Evolutionary conservation across 2,113 vertebrate species (phyloP), one percentile per base, ranked within the genome.

Genomic region (Dicaeum eximium): DNA sequence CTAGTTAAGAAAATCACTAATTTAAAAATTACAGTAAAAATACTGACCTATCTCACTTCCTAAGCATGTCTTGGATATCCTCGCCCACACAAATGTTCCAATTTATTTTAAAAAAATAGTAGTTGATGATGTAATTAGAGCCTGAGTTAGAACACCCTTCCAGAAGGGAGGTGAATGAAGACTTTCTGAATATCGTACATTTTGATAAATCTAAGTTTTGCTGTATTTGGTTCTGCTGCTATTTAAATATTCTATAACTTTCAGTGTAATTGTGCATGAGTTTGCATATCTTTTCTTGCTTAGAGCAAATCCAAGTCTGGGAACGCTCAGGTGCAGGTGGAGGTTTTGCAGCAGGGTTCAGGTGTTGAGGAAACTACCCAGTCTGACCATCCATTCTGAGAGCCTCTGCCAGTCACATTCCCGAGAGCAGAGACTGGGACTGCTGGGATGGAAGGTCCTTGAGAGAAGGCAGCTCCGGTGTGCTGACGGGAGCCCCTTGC

Each of bases 401-500:
- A 23, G 33, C 11, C 62, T 45, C 47, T 45, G 47, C 47, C 64
- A 38, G 54, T 45, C 54, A 33, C 45, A 19, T 3, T 70, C 28
- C 33, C 7, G 21, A 25, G 35, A 30, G 19, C 28, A 87, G 73
- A 61, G 56, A 8, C 28, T 47, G 42, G 40, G 16, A 47, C 24
- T 62, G n/a, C 38, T 28, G 54, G 33, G 31, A 35, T 30, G 0
- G 1, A 30, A 57, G 42, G 14, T 31, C 22, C 45, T 69, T 67
- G 33, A 45, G 45, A 69, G 45, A 6, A 3, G 53, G 33, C 37
- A 44, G 38, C 18, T 60, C 54, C 27, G 28, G 38, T 44, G 33
- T 60, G 62, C 45, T 0, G 0, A 23, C 1, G 0, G 27, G 33
- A 60, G 27, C 27, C 33, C 37, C 12, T 44, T 51, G 53, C 10